Conservation (phyloP, 2,888 invertebrate genomes). For the Agrypnus murinus region DNA sequence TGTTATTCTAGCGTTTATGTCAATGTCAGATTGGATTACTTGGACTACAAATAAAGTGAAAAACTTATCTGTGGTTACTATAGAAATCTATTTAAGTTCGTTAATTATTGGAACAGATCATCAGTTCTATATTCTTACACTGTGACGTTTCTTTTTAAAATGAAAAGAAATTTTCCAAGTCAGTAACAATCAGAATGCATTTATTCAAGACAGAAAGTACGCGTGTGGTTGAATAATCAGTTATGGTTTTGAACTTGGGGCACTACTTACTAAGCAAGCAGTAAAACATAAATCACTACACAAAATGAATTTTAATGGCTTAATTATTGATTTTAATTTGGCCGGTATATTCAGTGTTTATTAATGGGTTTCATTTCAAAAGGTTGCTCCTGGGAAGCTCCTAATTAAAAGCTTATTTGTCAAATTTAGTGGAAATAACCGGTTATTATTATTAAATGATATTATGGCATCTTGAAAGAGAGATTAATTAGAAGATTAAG, state of each 20-base stretch:
- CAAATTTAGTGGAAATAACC: too few relatives aligned
- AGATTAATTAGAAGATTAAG: too few relatives aligned
- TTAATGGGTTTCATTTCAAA: too few relatives aligned
- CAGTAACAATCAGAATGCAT: constrained; percentile 21
- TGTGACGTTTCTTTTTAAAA: not conserved
- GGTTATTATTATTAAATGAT: too few relatives aligned
- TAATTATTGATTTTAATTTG: not conserved
- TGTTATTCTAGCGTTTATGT: constrained; percentile 5
- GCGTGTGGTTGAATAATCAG: constrained; percentile 29
- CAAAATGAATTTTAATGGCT: constrained; percentile 11
- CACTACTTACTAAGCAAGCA: constrained; percentile 28
- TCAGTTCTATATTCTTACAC: too few relatives aligned
- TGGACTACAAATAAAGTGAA: too few relatives aligned
- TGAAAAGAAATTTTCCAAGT: constrained; percentile 26
- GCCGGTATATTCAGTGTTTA: not conserved
- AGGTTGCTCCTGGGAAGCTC: too few relatives aligned
- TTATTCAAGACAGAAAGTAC: constrained; percentile 32
- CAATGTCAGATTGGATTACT: constrained; percentile 23
- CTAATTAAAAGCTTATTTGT: too few relatives aligned
- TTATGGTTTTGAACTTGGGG: constrained; percentile 33
- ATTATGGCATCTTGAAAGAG: too few relatives aligned
- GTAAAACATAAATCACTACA: constrained; percentile 23
- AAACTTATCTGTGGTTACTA: too few relatives aligned
- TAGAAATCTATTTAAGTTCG: too few relatives aligned
- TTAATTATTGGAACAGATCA: too few relatives aligned